Conservation (phyloP, 1,140 invertebrate genomes). For the Ylistrum balloti region DNA sequence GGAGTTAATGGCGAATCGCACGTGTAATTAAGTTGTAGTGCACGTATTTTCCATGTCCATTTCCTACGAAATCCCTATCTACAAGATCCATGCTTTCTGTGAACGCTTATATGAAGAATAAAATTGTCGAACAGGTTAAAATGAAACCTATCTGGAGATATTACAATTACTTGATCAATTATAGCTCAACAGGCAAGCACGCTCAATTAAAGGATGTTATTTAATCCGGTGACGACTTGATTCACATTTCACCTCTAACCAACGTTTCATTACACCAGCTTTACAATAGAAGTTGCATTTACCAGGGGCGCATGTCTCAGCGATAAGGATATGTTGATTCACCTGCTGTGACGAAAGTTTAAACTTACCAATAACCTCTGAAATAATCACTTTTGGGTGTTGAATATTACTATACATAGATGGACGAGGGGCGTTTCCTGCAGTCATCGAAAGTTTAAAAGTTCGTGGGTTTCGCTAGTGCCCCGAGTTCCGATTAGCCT, state of each 20-base stretch:
- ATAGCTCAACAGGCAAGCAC: not conserved
- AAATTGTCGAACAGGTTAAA: too few relatives aligned
- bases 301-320: not conserved
- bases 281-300: conserved; percentile 6
- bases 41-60: too few relatives aligned
- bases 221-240: not conserved
- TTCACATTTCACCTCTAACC: not conserved
- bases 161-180: too few relatives aligned
- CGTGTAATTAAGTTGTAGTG: too few relatives aligned
- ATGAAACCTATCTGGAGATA: too few relatives aligned
- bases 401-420: not conserved
- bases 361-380: not conserved
- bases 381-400: conserved; percentile 21
- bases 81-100: too few relatives aligned
- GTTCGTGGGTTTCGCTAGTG: conserved; percentile 6
- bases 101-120: too few relatives aligned
- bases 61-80: too few relatives aligned
- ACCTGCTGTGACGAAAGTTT: conserved; percentile 37
- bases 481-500: not conserved
- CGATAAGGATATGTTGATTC: not conserved
- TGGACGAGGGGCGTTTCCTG: conserved; percentile 12
- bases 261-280: not conserved
- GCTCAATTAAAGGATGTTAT: not conserved
- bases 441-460: conserved; percentile 28
- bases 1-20: too few relatives aligned